These are phyloP conservation scores for Linepithema humile DNA, from an alignment of 1,140 invertebrate genomes.

Conservation along the genomic window DNA sequence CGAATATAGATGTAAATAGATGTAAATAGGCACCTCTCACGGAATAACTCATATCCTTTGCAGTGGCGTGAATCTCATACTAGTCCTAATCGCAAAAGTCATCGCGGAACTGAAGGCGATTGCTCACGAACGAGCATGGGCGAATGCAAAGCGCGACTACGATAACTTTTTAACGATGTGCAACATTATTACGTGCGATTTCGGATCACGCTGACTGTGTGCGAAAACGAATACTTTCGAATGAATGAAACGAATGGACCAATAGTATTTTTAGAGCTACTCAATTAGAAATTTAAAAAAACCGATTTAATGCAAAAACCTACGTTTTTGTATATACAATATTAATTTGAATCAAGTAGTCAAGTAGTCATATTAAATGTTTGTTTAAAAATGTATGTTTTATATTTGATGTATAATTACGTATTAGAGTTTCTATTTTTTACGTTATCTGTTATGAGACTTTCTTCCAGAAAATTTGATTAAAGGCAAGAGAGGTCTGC, in stretches of 20 bases:
- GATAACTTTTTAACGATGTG: conserved; percentile 6
- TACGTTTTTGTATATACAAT: no score
- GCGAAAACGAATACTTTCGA: not conserved
- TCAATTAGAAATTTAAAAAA: no score
- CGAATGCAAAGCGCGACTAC: not conserved
- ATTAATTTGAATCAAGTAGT: not conserved
- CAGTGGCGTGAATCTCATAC: conserved; percentile 11
- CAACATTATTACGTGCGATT: not conserved
- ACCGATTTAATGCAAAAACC: no score
- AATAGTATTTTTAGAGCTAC: no score
- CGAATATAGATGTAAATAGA: conserved; percentile 16
- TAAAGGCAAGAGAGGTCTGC: conserved; percentile 26
- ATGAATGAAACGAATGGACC: no score
- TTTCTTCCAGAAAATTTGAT: conserved; percentile 48
- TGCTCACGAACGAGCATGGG: not conserved
- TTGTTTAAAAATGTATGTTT: not conserved
- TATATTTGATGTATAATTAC: not conserved
- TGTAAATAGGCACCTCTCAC: conserved; percentile 18
- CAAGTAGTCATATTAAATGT: not conserved
- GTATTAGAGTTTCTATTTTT: not conserved
- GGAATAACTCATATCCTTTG: conserved; percentile 15
- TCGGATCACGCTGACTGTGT: not conserved
- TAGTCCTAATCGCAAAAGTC: conserved; percentile 53
- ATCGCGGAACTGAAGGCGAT: conserved; percentile 35
- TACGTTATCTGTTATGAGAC: not conserved